These are phyloP conservation scores for Nymphalis c-album DNA, from an alignment of 2,888 invertebrate species.

Conservation along the genomic window DNA sequence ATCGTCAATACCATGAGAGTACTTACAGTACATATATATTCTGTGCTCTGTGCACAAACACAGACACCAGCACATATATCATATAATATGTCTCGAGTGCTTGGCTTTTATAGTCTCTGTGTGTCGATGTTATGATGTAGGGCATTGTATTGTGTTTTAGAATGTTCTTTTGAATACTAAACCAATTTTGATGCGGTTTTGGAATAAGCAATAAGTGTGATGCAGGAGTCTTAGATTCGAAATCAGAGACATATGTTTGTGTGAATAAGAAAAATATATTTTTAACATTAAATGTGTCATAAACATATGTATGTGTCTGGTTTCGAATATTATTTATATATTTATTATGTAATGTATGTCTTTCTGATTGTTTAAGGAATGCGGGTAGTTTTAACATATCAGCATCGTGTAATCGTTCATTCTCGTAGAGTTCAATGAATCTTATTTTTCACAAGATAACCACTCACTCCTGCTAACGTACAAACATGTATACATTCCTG, in stretches of 20 bases:
- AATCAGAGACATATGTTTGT: neutral
- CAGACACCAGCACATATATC: too few relatives aligned
- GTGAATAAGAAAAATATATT: neutral
- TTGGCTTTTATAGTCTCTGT: too few relatives aligned
- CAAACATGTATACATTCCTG: conserved; percentile 30
- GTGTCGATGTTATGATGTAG: too few relatives aligned
- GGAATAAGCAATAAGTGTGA: neutral
- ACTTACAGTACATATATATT: too few relatives aligned
- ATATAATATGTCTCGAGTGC: too few relatives aligned
- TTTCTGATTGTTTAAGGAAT: conserved; percentile 5
- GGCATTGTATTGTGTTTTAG: neutral
- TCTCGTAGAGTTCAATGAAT: neutral
- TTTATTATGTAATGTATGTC: too few relatives aligned
- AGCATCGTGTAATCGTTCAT: neutral
- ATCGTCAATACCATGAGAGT: too few relatives aligned
- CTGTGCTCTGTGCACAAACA: too few relatives aligned
- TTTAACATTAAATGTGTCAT: neutral
- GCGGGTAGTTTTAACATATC: conserved; percentile 14
- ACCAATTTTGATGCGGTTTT: neutral
- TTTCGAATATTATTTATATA: neutral
- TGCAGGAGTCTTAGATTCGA: conserved; percentile 2
- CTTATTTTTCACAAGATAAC: neutral
- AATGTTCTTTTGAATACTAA: neutral
- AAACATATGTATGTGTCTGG: neutral
- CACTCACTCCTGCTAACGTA: conserved; percentile 15